phyloP scores from a whole-genome alignment of 2,113 vertebrate genomes.

The Anseranas semipalmata region DNA sequence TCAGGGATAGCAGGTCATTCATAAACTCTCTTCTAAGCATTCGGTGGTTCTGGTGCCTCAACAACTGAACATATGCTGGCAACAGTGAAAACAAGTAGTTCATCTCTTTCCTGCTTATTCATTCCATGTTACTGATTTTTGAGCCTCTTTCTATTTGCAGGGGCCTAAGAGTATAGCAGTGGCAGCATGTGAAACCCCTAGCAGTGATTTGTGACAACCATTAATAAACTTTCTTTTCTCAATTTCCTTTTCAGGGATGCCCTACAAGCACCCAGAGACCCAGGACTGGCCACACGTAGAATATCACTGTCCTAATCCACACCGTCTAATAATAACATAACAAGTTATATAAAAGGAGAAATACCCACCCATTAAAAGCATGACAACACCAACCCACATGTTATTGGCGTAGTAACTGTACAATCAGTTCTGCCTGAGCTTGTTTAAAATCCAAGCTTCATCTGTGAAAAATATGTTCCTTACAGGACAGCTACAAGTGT shows the following conservation, averaged over 20 bases:
- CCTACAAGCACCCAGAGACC: background rate
- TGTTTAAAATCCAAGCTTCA: background rate
- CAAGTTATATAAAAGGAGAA: background rate
- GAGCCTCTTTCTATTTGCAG: background rate
- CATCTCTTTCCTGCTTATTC: background rate
- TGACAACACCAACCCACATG: background rate
- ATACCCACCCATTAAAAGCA: background rate
- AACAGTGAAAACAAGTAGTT: background rate
- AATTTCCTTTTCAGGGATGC: background rate
- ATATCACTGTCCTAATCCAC: background rate
- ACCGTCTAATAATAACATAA: background rate
- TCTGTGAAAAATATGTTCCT: background rate
- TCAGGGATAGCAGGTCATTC: background rate
- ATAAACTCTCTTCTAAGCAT: background rate
- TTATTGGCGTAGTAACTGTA: background rate
- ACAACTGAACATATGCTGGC: constrained; percentile 32
- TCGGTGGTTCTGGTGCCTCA: background rate
- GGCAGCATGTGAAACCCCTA: background rate
- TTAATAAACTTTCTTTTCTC: background rate
- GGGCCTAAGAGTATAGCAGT: background rate
- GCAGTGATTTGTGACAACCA: background rate
- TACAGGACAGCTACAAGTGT: background rate
- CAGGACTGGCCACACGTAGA: background rate
- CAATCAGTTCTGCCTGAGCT: background rate
- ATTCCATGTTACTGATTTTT: background rate